Base-by-base conservation (phyloP, 2,113 vertebrate genomes). In the Potamarius usumacintae region DNA sequence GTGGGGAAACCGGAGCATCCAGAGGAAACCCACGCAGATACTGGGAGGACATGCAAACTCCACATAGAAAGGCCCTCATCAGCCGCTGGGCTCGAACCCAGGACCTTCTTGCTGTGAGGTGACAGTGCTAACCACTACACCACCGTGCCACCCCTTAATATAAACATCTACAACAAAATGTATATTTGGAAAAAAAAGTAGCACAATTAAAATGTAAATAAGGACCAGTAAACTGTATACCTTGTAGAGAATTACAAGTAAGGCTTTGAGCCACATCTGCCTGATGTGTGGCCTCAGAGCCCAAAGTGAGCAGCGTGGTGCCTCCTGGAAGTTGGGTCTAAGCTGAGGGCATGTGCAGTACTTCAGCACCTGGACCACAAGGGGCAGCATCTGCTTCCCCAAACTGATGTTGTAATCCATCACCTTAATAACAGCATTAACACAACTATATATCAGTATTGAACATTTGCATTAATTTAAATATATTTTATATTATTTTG, bases 211-310 rank as follows among this genome's bases (percentile, higher is more conserved):
- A 18, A 74, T 6, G 14, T 6, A 30, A 34, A 18, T 0, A 14
- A 53, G 5, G 20, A 78, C 1, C 34, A 27, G 71, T 2, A 60
- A 25, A 67, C 7, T 65, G 0, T 84, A 22, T 93, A 99, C 98
- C 97, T 99, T 99, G 89, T 99, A 99, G 25, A 99, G 96, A 87
- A 99, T 97, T 89, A 99, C 98, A 42, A 99, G 97, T 86, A 99
- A 93, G 53, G 97, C 96, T 92, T 98, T 99, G 90, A 99, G 95
- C 98, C 98, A 99, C 96, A 99, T 98, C 94, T 99, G 98, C 79
- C 98, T 95, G 90, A 98, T 99, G 92, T 99, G 97, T 81, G 98
- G 98, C 85, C 92, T 97, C 81, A 99, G 94, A 60, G 97, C 97
- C 98, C 98, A 99, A 42, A 99, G 96, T 67, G 98, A 99, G 88